Percentiles rank a stretch among this genome's conserved stretches.
Evolutionary conservation across 2,797 vertebrate species (phyloP).

Genomic region (Crax fasciolata): DNA sequence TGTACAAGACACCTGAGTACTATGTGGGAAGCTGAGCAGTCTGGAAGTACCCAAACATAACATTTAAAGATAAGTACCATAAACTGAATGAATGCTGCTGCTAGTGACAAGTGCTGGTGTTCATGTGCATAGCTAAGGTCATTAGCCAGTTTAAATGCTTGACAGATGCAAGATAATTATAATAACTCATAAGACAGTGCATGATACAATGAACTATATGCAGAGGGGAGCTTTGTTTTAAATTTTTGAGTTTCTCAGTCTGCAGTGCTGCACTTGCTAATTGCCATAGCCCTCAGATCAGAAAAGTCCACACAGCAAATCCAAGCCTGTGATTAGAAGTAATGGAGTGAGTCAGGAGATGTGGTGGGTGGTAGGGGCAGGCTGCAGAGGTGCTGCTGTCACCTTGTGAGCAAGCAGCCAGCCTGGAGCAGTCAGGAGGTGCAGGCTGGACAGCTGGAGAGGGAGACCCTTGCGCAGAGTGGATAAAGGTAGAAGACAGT

Average conservation of each 20-base stretch:
- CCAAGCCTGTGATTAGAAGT: background rate
- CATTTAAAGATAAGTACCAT: background rate
- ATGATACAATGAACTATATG: background rate
- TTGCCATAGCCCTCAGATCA: background rate
- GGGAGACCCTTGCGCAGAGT: fast-evolving
- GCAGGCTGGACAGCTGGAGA: background rate
- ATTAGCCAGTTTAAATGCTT: background rate
- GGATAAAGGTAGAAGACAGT: background rate
- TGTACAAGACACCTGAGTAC: background rate
- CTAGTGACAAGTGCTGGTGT: background rate
- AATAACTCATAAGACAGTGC: background rate
- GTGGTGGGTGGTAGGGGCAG: background rate
- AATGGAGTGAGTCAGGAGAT: background rate
- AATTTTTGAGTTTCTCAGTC: background rate
- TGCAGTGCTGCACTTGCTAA: background rate
- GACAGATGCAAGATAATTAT: background rate
- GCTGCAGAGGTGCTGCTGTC: background rate
- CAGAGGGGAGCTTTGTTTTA: background rate
- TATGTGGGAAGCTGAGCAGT: background rate
- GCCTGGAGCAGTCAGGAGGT: background rate
- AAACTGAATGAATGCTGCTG: background rate
- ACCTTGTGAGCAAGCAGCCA: background rate
- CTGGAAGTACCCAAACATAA: background rate
- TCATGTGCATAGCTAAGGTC: background rate
- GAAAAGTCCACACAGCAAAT: background rate